Evolutionary conservation across 2,797 vertebrate species (phyloP).

Genomic region (Strix occidentalis): DNA sequence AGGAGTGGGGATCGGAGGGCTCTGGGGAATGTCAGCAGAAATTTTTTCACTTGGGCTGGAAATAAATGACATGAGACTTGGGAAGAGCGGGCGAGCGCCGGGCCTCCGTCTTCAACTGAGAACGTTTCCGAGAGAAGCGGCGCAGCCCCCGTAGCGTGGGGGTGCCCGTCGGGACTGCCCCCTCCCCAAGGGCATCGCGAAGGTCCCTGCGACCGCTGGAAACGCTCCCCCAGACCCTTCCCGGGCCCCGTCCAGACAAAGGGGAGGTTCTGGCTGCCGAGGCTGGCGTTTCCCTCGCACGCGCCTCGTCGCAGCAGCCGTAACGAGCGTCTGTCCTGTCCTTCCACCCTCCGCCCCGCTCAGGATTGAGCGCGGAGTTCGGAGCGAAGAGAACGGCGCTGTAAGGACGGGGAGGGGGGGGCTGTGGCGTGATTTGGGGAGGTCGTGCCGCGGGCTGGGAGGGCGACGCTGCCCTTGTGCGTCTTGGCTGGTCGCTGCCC

Average conservation of each 20-base stretch:
- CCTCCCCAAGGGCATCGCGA: background rate
- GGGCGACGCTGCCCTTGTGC: background rate
- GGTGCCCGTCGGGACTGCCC: no score
- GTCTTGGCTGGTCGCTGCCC: background rate
- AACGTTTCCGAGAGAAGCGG: background rate
- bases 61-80: background rate
- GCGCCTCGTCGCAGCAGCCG: background rate
- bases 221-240: background rate
- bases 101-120: background rate
- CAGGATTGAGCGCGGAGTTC: background rate
- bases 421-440: background rate
- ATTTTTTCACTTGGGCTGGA: background rate
- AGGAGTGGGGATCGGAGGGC: background rate
- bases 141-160: fast-evolving
- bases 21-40: background rate
- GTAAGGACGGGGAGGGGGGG: background rate
- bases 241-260: background rate
- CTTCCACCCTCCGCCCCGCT: background rate
- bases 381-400: background rate
- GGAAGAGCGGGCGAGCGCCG: background rate
- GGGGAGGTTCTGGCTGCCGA: background rate
- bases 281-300: background rate
- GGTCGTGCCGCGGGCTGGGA: background rate
- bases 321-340: background rate
- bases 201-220: background rate